Evolutionary conservation across 2,797 vertebrate genomes (phyloP), one percentile per base, ranked within the genome.

Genomic region (Alauda arvensis): DNA sequence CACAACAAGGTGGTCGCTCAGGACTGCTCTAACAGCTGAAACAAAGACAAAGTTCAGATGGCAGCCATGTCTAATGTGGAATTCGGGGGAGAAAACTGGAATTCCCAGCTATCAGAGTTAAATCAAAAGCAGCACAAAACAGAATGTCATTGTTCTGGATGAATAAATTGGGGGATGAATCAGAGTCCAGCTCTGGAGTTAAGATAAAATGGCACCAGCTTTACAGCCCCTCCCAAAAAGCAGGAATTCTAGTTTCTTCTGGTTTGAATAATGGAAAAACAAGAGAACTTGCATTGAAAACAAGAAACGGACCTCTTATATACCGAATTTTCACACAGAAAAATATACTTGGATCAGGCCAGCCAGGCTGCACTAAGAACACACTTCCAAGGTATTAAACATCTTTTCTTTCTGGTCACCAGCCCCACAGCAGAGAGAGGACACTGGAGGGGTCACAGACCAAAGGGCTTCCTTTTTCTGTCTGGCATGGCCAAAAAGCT

Each of bases 361-460:
- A 39, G 0, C 1, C 12, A 6, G 1, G 2, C 40, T 70, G 28
- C 40, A 28, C 19, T 23, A 62, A 40, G 19, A 40, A 4, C 12
- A 14, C 31, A 63, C 15, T 3, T 31, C 17, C 39, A 63, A 80
- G 49, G 55, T 17, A 25, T 9, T 39, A 34, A 52, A 53, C 0
- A 2, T 12, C 43, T 80, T 62, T 77, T 65, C 49, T 67, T 71
- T 53, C 65, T 46, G 21, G 33, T 39, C 51, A 79, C 17, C 52
- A 91, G 52, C 24, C 45, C 62, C 6, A 5, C 16, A 79, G 42
- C 49, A 75, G 15, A 69, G 24, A 75, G 23, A 60, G 21, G 18
- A 60, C 29, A 18, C 37, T 67, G 43, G 39, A 78, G 16, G 25
- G 31, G 19, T 56, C 77, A 83, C 20, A 56, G 12, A 29, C 4